These are phyloP conservation scores for Microctonus hyperodae DNA, from an alignment of 2,888 invertebrate genomes.

Conservation along the genomic window DNA sequence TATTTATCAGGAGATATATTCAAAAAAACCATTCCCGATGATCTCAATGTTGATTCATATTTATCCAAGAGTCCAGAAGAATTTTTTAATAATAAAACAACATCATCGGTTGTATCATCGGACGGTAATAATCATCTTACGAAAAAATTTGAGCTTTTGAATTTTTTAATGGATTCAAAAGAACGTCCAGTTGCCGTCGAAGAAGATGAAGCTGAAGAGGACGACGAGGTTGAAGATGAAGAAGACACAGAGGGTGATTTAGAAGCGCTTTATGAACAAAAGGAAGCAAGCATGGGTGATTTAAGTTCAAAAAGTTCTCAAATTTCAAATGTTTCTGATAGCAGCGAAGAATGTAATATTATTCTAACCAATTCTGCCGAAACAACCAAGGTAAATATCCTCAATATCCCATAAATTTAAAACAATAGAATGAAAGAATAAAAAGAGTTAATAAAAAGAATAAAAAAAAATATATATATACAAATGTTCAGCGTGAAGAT, in stretches of 20 bases:
- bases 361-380: slow-evolving; percentile 63
- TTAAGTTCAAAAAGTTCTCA: slow-evolving; percentile 77
- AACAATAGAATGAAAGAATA: too few species aligned
- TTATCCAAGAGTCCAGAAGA: slow-evolving; percentile 52
- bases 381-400: slow-evolving; percentile 51
- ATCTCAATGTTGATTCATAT: slow-evolving; percentile 42
- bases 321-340: slow-evolving; percentile 83
- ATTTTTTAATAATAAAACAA: slow-evolving; percentile 53
- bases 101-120: slow-evolving; percentile 73
- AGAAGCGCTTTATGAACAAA: slow-evolving; percentile 64
- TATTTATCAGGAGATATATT: slow-evolving; percentile 51
- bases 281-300: slow-evolving; percentile 65
- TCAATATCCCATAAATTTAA: too few species aligned
- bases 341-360: slow-evolving; percentile 82
- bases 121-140: slow-evolving; percentile 51
- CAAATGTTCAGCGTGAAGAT: slow-evolving; percentile 7
- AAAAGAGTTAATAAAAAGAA: neutral
- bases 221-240: slow-evolving; percentile 63
- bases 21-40: slow-evolving; percentile 65
- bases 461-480: slow-evolving; percentile 10
- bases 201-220: slow-evolving; percentile 46
- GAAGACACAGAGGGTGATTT: slow-evolving; percentile 68
- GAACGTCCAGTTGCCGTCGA: slow-evolving; percentile 64
- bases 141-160: slow-evolving; percentile 88
- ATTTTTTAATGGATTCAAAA: slow-evolving; percentile 85